Evolutionary conservation across 2,888 invertebrate genomes (phyloP).

Genomic region (Notocelia uddmanniana): DNA sequence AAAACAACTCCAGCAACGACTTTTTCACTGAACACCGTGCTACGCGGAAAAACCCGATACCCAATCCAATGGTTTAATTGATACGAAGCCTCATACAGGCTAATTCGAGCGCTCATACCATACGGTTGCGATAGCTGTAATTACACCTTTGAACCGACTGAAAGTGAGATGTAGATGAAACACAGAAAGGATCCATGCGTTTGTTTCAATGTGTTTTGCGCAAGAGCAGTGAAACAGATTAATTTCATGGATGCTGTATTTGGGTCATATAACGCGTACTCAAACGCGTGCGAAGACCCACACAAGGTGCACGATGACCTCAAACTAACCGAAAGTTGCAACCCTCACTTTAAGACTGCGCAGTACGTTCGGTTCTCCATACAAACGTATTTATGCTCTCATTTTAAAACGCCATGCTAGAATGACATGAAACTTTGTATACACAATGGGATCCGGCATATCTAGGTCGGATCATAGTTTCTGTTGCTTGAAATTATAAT

Average conservation of each 20-base stretch:
- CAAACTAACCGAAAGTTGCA: too few relatives aligned
- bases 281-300: too few relatives aligned
- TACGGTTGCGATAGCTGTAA: not conserved
- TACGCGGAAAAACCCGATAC: not conserved
- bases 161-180: not conserved
- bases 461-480: too few relatives aligned
- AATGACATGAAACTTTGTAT: too few relatives aligned
- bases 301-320: too few relatives aligned
- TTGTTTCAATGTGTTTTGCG: not conserved
- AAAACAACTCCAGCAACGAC: not conserved
- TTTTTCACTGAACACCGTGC: not conserved
- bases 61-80: not conserved
- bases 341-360: too few relatives aligned
- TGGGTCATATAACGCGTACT: too few relatives aligned
- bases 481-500: too few relatives aligned
- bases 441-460: too few relatives aligned
- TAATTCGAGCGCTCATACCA: not conserved
- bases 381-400: too few relatives aligned
- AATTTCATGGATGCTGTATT: not conserved
- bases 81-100: not conserved
- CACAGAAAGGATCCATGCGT: not conserved
- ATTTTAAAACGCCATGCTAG: too few relatives aligned
- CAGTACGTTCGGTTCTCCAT: too few relatives aligned
- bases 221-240: constrained; percentile 1
- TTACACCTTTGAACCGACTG: not conserved